Evolutionary conservation across 2,888 invertebrate species (phyloP).

Genomic region (Heliconius hortense): DNA sequence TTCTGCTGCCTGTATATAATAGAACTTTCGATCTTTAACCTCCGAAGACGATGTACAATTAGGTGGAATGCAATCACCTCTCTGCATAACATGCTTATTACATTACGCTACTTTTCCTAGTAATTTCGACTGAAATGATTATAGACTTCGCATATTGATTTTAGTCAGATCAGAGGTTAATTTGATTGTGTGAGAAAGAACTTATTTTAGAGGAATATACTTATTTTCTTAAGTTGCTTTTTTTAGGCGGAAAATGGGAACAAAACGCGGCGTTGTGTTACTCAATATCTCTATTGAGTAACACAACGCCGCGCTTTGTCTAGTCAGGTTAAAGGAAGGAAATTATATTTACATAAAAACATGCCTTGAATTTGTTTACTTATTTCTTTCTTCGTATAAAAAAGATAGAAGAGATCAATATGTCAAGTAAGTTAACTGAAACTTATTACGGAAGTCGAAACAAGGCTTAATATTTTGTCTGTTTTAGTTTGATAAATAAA

Average conservation of each 20-base stretch:
- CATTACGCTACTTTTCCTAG: conserved; percentile 31
- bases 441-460: not conserved
- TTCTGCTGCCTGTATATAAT: not conserved
- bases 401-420: not conserved
- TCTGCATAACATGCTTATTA: conserved; percentile 31
- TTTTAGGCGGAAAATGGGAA: no score
- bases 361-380: not conserved
- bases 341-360: no score
- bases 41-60: conserved; percentile 23
- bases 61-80: conserved; percentile 29
- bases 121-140: conserved; percentile 11
- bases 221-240: not conserved
- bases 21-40: conserved; percentile 10
- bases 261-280: no score
- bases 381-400: not conserved
- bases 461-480: not conserved
- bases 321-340: not conserved
- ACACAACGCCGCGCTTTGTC: not conserved
- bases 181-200: not conserved
- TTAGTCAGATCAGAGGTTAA: conserved; percentile 19
- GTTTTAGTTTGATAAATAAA: not conserved
- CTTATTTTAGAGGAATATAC: not conserved
- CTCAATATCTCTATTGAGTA: no score
- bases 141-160: conserved; percentile 23
- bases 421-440: conserved; percentile 5